Conservation (phyloP, 2,888 invertebrate genomes). For the Lasioglossum villosulum region DNA sequence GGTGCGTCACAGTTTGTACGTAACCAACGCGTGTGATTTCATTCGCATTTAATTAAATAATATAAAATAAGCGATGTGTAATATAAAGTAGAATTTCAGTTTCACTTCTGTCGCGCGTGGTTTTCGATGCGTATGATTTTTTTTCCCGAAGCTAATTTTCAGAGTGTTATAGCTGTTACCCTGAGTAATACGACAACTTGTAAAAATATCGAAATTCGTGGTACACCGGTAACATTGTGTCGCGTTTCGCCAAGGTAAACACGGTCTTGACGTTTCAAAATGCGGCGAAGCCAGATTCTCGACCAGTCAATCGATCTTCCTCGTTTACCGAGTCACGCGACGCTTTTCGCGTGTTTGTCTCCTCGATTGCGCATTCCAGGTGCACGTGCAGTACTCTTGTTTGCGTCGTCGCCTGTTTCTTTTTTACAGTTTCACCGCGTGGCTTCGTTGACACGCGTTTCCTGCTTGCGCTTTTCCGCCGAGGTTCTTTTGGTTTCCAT, state of each 20-base stretch:
- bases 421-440: neutral
- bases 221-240: neutral
- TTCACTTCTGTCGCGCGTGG: too few relatives aligned
- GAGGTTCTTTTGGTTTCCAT: neutral
- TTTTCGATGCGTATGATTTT: too few relatives aligned
- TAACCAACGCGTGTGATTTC: too few relatives aligned
- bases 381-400: neutral
- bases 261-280: neutral
- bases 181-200: neutral
- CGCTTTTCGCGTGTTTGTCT: constrained; percentile 6
- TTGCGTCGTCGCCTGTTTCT: neutral
- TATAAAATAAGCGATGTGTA: too few relatives aligned
- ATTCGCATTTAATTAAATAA: too few relatives aligned
- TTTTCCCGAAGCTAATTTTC: neutral
- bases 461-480: neutral
- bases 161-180: too few relatives aligned
- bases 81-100: too few relatives aligned
- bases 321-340: constrained; percentile 1
- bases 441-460: neutral
- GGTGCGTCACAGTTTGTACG: too few relatives aligned
- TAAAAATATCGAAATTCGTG: neutral
- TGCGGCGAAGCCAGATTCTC: neutral
- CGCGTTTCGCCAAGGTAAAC: neutral
- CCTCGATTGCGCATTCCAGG: constrained; percentile 1
- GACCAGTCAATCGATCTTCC: neutral